Conservation (phyloP, 2,888 invertebrate genomes). For the Drosophila hawaiiensis region DNA sequence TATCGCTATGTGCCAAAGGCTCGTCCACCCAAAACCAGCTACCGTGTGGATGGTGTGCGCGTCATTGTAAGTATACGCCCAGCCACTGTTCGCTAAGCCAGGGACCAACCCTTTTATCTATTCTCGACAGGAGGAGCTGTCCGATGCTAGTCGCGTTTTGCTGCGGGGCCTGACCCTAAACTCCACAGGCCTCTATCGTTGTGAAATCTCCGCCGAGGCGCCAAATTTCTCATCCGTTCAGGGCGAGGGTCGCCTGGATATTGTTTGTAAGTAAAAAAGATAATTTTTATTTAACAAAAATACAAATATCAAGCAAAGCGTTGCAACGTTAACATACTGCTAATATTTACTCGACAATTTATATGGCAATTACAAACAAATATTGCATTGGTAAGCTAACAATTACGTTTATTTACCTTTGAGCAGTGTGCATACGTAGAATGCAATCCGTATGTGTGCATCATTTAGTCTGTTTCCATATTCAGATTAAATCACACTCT, state of each 20-base stretch:
- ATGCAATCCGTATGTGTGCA: background rate
- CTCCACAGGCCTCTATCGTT: conserved; percentile 90
- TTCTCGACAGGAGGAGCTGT: conserved; percentile 88
- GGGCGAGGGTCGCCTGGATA: conserved; percentile 91
- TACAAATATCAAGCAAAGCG: background rate
- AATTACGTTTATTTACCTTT: conserved; percentile 29
- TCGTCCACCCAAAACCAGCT: conserved; percentile 89
- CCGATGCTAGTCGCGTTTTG: conserved; percentile 89
- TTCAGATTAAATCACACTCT: conserved; percentile 15
- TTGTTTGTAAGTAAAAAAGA: conserved; percentile 89
- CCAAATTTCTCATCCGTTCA: conserved; percentile 91
- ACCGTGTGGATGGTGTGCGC: conserved; percentile 88
- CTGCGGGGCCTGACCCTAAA: conserved; percentile 89
- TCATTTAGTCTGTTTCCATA: conserved; percentile 12
- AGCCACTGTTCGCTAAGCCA: background rate
- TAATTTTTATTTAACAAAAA: background rate
- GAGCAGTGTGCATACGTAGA: conserved; percentile 5
- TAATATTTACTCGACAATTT: conserved; percentile 59
- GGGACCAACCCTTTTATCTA: background rate
- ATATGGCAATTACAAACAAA: conserved; percentile 64
- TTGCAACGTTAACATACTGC: conserved; percentile 2
- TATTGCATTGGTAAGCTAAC: conserved; percentile 50
- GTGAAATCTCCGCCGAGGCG: conserved; percentile 92
- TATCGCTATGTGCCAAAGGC: conserved; percentile 92
- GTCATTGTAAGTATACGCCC: conserved; percentile 87